phyloP scores from a whole-genome alignment of 1,140 invertebrate genomes.

The Apis mellifera region DNA sequence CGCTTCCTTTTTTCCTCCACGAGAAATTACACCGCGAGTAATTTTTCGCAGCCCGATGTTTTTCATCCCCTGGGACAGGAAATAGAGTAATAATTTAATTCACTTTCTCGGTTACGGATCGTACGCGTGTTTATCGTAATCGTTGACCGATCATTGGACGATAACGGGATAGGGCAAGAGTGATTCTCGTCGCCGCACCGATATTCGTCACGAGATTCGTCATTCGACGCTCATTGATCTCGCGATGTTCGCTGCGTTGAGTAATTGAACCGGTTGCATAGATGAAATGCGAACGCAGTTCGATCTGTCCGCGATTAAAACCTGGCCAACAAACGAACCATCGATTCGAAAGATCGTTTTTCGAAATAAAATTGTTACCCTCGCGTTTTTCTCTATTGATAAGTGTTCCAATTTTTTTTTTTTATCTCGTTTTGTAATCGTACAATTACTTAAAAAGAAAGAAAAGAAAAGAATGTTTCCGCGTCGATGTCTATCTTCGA shows the following conservation, averaged over 20 bases:
- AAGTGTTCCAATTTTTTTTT: neutral
- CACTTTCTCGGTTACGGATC: too few relatives aligned
- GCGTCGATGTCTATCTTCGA: neutral
- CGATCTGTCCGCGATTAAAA: slow-evolving; percentile 56
- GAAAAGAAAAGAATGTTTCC: neutral
- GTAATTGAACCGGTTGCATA: slow-evolving; percentile 58
- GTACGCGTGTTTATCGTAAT: neutral
- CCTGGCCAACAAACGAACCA: slow-evolving; percentile 20
- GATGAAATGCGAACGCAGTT: slow-evolving; percentile 51
- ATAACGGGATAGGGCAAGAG: slow-evolving; percentile 2
- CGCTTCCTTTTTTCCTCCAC: neutral
- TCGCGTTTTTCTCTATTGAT: neutral
- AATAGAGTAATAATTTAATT: neutral
- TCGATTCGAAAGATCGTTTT: neutral
- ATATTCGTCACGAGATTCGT: slow-evolving; percentile 23
- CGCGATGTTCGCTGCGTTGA: slow-evolving; percentile 38
- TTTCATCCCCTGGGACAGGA: neutral
- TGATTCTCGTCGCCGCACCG: neutral
- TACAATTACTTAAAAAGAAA: too few relatives aligned
- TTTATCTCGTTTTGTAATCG: neutral
- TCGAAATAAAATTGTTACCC: neutral
- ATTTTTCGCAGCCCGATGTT: neutral
- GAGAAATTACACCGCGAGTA: neutral
- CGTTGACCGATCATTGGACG: neutral
- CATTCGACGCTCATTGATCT: slow-evolving; percentile 54